These are phyloP conservation scores for Lytechinus pictus DNA, from an alignment of 35 echinoderm and acorn worm species.

Conservation along the genomic window DNA sequence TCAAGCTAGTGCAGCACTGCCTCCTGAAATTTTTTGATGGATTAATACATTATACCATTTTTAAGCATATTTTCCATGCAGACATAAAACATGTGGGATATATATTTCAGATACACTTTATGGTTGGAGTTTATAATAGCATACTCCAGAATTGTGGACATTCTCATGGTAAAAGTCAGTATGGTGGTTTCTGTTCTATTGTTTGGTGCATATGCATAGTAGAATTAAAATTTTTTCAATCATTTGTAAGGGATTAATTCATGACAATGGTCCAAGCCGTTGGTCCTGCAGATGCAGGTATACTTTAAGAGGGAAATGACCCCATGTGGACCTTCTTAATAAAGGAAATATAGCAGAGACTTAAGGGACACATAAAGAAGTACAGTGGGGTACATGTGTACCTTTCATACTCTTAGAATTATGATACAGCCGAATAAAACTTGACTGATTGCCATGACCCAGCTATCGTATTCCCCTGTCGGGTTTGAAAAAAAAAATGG, in stretches of 20 bases:
- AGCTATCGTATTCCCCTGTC: neutral
- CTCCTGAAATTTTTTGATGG: too few relatives aligned
- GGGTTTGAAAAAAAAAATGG: neutral
- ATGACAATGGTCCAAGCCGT: neutral
- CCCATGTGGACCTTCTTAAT: neutral
- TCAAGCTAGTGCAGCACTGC: too few relatives aligned
- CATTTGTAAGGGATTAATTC: neutral
- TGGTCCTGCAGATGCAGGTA: neutral
- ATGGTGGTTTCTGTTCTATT: neutral
- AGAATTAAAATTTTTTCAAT: neutral
- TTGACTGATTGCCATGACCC: neutral
- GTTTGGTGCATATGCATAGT: too few relatives aligned
- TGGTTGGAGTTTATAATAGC: neutral
- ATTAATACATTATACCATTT: too few relatives aligned
- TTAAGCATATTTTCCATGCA: neutral
- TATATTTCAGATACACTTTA: neutral
- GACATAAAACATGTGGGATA: neutral
- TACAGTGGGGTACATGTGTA: neutral
- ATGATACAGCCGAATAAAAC: neutral
- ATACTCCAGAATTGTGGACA: neutral
- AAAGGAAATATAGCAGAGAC: neutral
- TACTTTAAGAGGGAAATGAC: neutral
- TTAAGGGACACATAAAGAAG: neutral
- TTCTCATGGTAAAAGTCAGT: neutral
- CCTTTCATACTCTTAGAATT: neutral